These are phyloP conservation scores for Chauna torquata DNA, from an alignment of 2,113 vertebrate species.

Conservation along the genomic window DNA sequence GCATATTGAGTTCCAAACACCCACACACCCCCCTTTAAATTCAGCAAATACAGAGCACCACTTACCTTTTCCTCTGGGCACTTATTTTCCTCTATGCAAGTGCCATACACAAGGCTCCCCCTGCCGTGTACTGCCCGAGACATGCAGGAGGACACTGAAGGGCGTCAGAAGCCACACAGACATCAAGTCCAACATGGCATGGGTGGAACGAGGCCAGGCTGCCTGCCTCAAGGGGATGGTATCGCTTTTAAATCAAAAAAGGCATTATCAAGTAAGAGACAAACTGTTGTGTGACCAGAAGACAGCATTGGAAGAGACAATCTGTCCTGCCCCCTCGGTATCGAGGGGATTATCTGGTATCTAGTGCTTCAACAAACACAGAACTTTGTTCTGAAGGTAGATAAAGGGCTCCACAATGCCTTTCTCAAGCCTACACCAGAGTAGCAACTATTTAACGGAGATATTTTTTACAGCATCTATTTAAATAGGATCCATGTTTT, in stretches of 20 bases:
- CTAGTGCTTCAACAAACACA: too few species aligned
- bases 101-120: neutral
- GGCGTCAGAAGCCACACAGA: neutral
- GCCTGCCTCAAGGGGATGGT: neutral
- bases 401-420: too few species aligned
- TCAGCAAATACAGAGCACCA: neutral
- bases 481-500: too few species aligned
- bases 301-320: neutral
- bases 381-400: too few species aligned
- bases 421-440: too few species aligned
- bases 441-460: too few species aligned
- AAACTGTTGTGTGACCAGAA: neutral
- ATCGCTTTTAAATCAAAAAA: neutral
- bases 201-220: neutral
- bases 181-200: neutral
- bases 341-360: too few species aligned
- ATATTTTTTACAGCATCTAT: too few species aligned
- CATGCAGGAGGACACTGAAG: neutral
- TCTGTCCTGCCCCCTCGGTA: neutral
- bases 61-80: neutral
- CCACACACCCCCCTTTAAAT: too few species aligned
- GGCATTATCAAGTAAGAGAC: neutral
- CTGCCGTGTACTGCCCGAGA: neutral
- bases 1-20: neutral
- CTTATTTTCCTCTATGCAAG: neutral